These are phyloP conservation scores for Oopsacas minuta DNA, from an alignment of 37 sponge, comb jelly and placozoan genomes.

Conservation along the genomic window DNA sequence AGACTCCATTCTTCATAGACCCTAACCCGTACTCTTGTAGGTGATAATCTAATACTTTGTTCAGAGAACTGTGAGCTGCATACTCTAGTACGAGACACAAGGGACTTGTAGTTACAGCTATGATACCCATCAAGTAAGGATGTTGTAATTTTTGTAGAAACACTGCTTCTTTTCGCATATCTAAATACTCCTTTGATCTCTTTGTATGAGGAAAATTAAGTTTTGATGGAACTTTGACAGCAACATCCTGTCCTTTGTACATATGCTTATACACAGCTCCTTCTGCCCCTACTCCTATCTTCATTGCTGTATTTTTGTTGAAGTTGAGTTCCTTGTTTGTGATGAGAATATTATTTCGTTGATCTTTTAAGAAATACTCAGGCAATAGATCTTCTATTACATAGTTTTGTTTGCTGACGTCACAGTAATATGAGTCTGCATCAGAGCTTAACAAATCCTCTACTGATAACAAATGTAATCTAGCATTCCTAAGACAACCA, in stretches of 20 bases:
- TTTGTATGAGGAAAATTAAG: not conserved
- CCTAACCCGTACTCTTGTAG: not conserved
- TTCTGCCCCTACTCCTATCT: not conserved
- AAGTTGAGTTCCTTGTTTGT: not conserved
- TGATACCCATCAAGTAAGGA: not conserved
- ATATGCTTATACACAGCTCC: not conserved
- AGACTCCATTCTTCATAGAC: not conserved
- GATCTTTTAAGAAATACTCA: conserved; percentile 11
- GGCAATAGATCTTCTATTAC: not conserved
- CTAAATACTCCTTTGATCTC: not conserved
- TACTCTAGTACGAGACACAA: not conserved
- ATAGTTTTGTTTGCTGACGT: not conserved
- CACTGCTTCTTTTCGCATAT: not conserved
- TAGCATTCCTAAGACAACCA: not conserved
- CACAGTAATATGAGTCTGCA: not conserved
- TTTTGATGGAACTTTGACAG: not conserved
- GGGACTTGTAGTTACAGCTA: not conserved
- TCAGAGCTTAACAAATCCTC: not conserved
- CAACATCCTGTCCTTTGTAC: not conserved
- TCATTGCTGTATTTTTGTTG: not conserved
- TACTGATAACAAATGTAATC: not conserved
- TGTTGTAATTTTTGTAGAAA: not conserved
- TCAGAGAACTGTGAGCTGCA: not conserved
- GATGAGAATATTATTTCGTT: not conserved
- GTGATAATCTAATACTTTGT: not conserved